Percentiles rank a stretch among this genome's conserved stretches.
Conservation (phyloP, 2,113 vertebrate species). For the Calypte anna region DNA sequence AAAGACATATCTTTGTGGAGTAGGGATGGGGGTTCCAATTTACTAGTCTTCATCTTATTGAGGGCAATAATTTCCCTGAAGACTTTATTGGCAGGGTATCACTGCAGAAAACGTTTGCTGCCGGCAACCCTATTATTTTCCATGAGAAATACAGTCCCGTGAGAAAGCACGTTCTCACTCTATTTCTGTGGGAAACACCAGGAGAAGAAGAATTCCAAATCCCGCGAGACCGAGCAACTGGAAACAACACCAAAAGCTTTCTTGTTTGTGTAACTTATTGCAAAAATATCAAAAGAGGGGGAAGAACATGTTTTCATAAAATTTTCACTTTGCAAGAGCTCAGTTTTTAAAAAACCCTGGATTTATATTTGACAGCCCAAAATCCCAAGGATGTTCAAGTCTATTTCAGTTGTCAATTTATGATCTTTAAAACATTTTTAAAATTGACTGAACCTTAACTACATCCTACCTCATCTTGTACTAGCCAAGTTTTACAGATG, state of each 20-base stretch:
- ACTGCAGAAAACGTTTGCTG: constrained; percentile 60
- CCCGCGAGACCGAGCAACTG: constrained; percentile 68
- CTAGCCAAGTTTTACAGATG: constrained; percentile 81
- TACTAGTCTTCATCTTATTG: constrained; percentile 70
- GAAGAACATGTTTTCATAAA: constrained; percentile 60
- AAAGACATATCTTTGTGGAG: constrained; percentile 69
- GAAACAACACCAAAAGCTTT: constrained; percentile 61
- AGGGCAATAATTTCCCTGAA: constrained; percentile 72
- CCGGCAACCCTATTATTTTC: constrained; percentile 56
- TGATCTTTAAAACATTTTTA: constrained; percentile 78
- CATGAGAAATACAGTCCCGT: constrained; percentile 73
- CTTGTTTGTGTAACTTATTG: constrained; percentile 75
- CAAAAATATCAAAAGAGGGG: constrained; percentile 57
- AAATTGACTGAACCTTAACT: constrained; percentile 81
- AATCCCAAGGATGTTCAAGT: constrained; percentile 63
- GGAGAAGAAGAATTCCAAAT: constrained; percentile 70
- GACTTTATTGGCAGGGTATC: constrained; percentile 71
- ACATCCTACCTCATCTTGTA: constrained; percentile 79
- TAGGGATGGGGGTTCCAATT: constrained; percentile 61
- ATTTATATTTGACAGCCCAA: constrained; percentile 71
- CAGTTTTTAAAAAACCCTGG: background rate
- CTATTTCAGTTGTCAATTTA: constrained; percentile 78
- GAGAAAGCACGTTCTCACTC: constrained; percentile 75
- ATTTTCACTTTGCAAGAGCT: constrained; percentile 61
- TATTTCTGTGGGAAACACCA: constrained; percentile 78